Evolutionary conservation across 2,797 vertebrate genomes (phyloP).

Genomic region (Gadopsis bispinosus): DNA sequence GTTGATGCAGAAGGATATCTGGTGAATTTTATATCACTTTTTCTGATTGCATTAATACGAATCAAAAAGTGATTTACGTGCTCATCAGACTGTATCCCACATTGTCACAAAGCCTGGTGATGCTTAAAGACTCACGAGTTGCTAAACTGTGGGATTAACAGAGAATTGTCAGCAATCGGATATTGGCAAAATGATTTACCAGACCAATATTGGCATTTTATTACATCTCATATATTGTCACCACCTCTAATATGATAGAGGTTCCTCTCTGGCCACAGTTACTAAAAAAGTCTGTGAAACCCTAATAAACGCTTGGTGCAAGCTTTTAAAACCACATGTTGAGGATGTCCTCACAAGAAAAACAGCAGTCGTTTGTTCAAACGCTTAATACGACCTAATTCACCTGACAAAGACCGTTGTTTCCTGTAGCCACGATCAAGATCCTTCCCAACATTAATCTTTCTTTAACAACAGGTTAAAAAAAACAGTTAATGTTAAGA

Average conservation of each 20-base stretch:
- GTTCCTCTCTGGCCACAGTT: not conserved
- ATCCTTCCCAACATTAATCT: not conserved
- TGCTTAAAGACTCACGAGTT: not conserved
- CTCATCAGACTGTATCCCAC: not conserved
- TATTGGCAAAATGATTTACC: slow-evolving; percentile 35
- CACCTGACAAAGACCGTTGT: too few species aligned
- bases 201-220: slow-evolving; percentile 26
- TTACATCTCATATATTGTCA: slow-evolving; percentile 33
- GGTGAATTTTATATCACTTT: slow-evolving; percentile 12
- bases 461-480: too few species aligned
- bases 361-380: not conserved
- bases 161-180: slow-evolving; percentile 3
- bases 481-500: too few species aligned
- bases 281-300: slow-evolving; percentile 13
- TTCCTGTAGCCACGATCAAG: not conserved
- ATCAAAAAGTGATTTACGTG: slow-evolving; percentile 30
- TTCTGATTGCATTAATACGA: slow-evolving; percentile 18
- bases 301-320: not conserved
- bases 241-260: slow-evolving; percentile 17
- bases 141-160: not conserved
- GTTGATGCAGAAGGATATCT: slow-evolving; percentile 28
- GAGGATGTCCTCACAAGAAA: not conserved
- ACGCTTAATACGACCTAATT: rapidly evolving
- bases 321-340: not conserved
- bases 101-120: not conserved